phyloP scores from a whole-genome alignment of 2,888 invertebrate genomes.

The Orchesellides sinensis region DNA sequence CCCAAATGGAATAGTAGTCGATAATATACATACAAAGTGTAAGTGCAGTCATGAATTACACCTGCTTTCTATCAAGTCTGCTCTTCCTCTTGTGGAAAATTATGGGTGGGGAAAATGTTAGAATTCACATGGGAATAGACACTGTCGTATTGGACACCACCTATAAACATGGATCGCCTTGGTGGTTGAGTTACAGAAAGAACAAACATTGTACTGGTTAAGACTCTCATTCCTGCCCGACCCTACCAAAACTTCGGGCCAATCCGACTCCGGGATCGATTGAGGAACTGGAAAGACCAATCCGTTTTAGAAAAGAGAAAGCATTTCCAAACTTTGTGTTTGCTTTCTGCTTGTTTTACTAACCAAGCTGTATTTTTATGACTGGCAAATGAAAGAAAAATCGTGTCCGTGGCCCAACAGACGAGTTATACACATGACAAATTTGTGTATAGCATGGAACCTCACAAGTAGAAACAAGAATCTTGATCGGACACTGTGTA shows the following conservation, averaged over 20 bases:
- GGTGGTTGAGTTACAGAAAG: conserved; percentile 27
- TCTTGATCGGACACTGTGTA: no score
- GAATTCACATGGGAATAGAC: background rate
- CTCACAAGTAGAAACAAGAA: no score
- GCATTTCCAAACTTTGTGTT: no score
- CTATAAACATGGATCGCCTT: conserved; percentile 41
- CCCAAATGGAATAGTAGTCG: no score
- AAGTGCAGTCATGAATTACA: background rate
- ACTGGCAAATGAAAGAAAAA: no score
- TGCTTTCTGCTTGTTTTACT: no score
- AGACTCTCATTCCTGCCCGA: conserved; percentile 11
- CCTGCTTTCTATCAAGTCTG: background rate
- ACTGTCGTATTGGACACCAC: conserved; percentile 33
- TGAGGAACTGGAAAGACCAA: conserved; percentile 22
- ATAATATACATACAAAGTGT: no score
- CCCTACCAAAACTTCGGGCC: conserved; percentile 34
- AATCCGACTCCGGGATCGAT: conserved; percentile 54
- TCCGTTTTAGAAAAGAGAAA: background rate
- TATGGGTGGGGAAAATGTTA: background rate
- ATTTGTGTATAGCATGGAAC: no score
- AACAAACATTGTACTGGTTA: conserved; percentile 47
- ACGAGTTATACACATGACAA: no score
- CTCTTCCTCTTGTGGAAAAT: background rate
- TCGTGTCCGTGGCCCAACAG: conserved; percentile 7
- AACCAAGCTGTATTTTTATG: no score